Evolutionary conservation across 2,888 invertebrate genomes (phyloP).

Genomic region (Ceriagrion tenellum): DNA sequence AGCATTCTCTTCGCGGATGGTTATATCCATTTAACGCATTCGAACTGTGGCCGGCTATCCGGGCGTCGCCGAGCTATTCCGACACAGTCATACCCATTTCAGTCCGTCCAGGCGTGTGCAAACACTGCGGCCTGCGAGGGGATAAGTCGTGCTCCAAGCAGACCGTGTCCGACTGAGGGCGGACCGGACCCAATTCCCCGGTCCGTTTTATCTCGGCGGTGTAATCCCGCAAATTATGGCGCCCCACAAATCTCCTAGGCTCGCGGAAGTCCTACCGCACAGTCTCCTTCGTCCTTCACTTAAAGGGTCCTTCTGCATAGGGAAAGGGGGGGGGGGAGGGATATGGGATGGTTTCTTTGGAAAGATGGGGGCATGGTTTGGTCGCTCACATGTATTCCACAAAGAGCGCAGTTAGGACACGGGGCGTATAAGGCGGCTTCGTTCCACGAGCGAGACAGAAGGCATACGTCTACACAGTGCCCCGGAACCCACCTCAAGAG

Average conservation of each 20-base stretch:
- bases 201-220: neutral
- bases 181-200: neutral
- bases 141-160: neutral
- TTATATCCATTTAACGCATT: neutral
- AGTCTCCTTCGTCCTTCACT: neutral
- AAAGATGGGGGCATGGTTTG: too few relatives aligned
- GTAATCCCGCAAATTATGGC: constrained; percentile 1
- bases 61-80: neutral
- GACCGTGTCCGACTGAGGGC: neutral
- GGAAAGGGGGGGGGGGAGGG: too few relatives aligned
- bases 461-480: too few relatives aligned
- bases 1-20: too few relatives aligned
- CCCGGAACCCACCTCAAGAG: too few relatives aligned
- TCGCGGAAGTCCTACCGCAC: neutral
- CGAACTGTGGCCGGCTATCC: neutral
- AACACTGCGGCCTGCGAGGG: neutral
- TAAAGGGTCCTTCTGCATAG: neutral
- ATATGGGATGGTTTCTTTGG: too few relatives aligned
- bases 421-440: neutral
- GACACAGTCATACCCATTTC: neutral
- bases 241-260: neutral
- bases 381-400: too few relatives aligned
- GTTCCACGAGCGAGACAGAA: too few relatives aligned
- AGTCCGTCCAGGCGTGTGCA: neutral
- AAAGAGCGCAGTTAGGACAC: neutral